A percentile compares a stretch with the other conserved stretches of the same genome.
These are phyloP conservation scores for Trichonephila inaurata DNA, from an alignment of 1,140 invertebrate genomes.

Conservation along the genomic window DNA sequence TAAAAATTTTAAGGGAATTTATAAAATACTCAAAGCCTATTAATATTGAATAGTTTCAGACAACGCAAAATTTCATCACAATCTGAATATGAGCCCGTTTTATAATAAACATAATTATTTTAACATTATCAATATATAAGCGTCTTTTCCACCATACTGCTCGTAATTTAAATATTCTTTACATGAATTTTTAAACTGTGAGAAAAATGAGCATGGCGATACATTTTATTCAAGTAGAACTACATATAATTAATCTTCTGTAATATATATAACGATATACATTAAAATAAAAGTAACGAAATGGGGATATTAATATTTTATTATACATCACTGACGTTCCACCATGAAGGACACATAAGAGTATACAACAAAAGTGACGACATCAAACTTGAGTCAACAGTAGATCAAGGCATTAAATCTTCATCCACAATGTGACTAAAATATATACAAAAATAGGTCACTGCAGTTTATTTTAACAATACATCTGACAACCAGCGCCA, in stretches of 20 bases:
- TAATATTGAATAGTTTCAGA: too few species aligned
- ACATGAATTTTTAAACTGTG: too few species aligned
- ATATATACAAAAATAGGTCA: constrained; percentile 76
- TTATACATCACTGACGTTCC: constrained; percentile 75
- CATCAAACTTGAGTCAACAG: constrained; percentile 72
- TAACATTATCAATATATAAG: too few species aligned
- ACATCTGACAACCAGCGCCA: constrained; percentile 74
- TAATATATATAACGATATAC: neutral
- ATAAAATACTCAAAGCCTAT: too few species aligned
- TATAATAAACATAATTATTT: too few species aligned
- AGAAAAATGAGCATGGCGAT: too few species aligned
- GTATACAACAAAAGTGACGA: constrained; percentile 76
- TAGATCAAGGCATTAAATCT: constrained; percentile 75
- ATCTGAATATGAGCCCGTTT: too few species aligned
- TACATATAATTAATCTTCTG: neutral
- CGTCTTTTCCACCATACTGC: too few species aligned
- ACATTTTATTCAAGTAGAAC: too few species aligned
- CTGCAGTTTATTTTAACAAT: constrained; percentile 71
- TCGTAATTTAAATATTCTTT: too few species aligned
- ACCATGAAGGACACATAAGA: constrained; percentile 71
- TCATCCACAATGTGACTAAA: constrained; percentile 74
- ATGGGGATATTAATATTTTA: constrained; percentile 73
- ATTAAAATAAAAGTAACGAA: neutral
- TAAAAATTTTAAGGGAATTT: too few species aligned
- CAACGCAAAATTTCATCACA: too few species aligned